Evolutionary conservation across 1,140 invertebrate genomes (phyloP), one percentile per base, ranked within the genome.

Genomic region (Pristionchus pacificus): DNA sequence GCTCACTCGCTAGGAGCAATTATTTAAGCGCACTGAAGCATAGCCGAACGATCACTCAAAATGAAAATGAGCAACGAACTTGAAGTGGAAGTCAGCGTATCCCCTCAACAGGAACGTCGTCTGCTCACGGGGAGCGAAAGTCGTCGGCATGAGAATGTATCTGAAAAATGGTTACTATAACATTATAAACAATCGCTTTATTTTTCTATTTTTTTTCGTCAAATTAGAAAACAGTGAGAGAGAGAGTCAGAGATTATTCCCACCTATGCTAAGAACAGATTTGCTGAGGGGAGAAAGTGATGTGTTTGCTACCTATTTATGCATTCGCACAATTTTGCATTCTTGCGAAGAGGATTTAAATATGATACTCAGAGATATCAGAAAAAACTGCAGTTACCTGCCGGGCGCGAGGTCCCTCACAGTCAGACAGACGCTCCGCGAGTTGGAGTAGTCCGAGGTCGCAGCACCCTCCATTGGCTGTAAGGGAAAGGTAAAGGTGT

Each of bases 91-190:
- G 32, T 71, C 68, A 0, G 76, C 75, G 64, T 83, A 82, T 15
- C 82, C 66, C 31, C 80, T 72, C 30, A 82, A 65, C 71, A 82
- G 77, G 65, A 79, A 82, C 24, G 80, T 75, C 2, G 80, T 71
- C 31, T 80, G 77, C 59, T 82, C 81, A 19, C 74, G 62, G 10
- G 81, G 81, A 0, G 81, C 81, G 71, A 77, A 83, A 3, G 82
- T 83, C 1, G 82, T 83, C 30, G 82, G 82, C 55, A 76, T 59
- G 61, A 78, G n/a, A 13, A 83, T 65, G 70, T 84, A 82, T 25
- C 80, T 73, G 3, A 74, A 61, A 38, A 67, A 27, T 64, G 60
- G 33, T 30, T 58, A 49, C 59, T 33, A 30, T 25, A 49, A 60
- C 67, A 69, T 14, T 14, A 60, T 57, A 30, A 65, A 65, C 14